A percentile compares a stretch with the other conserved stretches of the same genome.
Conservation (phyloP, 2,797 vertebrate genomes). For the Rhinoraja longicauda region DNA sequence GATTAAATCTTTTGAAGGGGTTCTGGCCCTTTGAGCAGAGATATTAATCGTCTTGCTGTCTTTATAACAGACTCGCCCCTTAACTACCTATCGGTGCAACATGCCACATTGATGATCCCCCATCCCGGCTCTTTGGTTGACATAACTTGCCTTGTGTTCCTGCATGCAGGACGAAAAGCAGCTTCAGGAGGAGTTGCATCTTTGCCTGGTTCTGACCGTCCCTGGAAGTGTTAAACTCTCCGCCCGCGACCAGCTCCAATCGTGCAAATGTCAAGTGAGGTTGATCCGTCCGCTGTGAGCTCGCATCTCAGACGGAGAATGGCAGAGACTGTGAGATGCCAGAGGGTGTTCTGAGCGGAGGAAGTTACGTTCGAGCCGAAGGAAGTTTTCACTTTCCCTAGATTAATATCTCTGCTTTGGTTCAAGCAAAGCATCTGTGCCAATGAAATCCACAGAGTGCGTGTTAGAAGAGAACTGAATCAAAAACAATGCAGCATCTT, state of each 20-base stretch:
- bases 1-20: too few relatives aligned
- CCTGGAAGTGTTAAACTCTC: neutral
- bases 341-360: neutral
- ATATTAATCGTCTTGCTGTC: neutral
- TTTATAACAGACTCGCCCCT: neutral
- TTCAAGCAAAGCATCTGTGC: neutral
- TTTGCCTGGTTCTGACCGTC: neutral
- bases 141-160: neutral
- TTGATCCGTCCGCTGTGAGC: neutral
- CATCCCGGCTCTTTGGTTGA: too few relatives aligned
- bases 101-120: neutral
- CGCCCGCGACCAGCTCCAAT: neutral
- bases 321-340: neutral
- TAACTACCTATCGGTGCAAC: neutral
- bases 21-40: neutral
- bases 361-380: conserved; percentile 28
- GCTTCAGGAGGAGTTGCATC: neutral
- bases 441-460: neutral
- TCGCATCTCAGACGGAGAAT: neutral
- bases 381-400: neutral
- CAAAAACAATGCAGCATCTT: neutral
- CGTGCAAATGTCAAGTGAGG: too few relatives aligned
- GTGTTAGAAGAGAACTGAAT: neutral
- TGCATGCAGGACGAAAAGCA: neutral
- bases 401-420: too few relatives aligned